Evolutionary conservation across 1,140 invertebrate species (phyloP).

Genomic region (Ephestia elutella): DNA sequence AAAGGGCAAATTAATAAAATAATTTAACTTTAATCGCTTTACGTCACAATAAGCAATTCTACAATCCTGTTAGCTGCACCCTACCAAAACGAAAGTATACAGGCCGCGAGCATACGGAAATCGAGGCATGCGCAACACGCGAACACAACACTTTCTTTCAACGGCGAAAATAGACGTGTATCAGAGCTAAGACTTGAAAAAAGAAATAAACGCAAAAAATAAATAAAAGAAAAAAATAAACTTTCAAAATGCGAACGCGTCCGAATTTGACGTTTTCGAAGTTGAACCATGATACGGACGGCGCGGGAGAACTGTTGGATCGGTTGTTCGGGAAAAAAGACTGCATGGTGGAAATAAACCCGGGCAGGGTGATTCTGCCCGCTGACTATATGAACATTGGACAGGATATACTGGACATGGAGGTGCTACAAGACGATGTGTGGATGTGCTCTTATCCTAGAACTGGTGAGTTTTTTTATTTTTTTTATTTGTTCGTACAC

Average conservation of each 20-base stretch:
- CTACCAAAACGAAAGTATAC: background rate
- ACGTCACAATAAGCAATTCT: background rate
- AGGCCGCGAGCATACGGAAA: background rate
- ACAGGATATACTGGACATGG: conserved; percentile 79
- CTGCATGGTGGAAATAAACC: conserved; percentile 81
- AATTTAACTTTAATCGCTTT: too few species aligned
- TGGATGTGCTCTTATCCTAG: conserved; percentile 89
- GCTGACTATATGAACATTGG: conserved; percentile 80
- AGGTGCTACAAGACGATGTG: conserved; percentile 81
- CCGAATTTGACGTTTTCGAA: conserved; percentile 75
- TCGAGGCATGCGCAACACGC: background rate
- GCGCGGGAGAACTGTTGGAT: conserved; percentile 77
- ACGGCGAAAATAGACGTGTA: background rate
- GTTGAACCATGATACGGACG: conserved; percentile 76
- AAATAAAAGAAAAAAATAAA: conserved; percentile 18
- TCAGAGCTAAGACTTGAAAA: background rate
- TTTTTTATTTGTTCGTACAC: too few species aligned
- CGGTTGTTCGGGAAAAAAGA: conserved; percentile 79
- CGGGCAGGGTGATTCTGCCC: conserved; percentile 80
- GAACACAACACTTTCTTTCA: background rate
- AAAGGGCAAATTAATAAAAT: too few species aligned
- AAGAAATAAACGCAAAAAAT: conserved; percentile 10
- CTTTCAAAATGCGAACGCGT: conserved; percentile 55
- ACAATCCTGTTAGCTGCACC: background rate
- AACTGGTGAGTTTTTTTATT: conserved; percentile 76